These are phyloP conservation scores for Tetramorium parvispinum DNA, from an alignment of 1,140 invertebrate genomes.

Conservation along the genomic window DNA sequence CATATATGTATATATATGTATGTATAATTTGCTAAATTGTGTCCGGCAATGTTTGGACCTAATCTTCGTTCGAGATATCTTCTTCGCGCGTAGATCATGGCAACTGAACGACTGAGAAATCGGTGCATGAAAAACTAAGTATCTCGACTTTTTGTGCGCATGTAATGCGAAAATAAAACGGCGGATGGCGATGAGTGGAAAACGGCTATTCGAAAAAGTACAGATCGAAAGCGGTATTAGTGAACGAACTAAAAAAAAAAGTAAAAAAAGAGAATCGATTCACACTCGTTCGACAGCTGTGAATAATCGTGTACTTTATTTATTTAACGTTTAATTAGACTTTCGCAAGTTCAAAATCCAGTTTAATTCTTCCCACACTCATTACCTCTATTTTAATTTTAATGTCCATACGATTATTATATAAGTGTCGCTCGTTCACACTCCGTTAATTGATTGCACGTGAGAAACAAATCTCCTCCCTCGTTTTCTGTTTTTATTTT, in stretches of 20 bases:
- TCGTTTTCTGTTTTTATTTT: slow-evolving; percentile 48
- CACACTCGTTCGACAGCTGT: slow-evolving; percentile 45
- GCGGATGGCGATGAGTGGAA: background rate
- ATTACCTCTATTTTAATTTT: slow-evolving; percentile 65
- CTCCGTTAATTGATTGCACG: slow-evolving; percentile 68
- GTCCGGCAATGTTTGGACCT: slow-evolving; percentile 4
- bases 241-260: slow-evolving; percentile 12
- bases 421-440: slow-evolving; percentile 58
- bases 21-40: slow-evolving; percentile 20
- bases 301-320: slow-evolving; percentile 74
- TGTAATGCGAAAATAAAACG: slow-evolving; percentile 12
- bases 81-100: background rate
- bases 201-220: slow-evolving; percentile 3
- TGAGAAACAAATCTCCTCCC: slow-evolving; percentile 70
- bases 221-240: slow-evolving; percentile 6
- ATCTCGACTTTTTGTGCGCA: background rate
- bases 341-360: slow-evolving; percentile 73
- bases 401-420: slow-evolving; percentile 68
- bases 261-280: slow-evolving; percentile 16
- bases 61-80: slow-evolving; percentile 23
- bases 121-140: background rate
- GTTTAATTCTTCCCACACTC: slow-evolving; percentile 63
- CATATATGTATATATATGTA: background rate
- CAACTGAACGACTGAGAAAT: background rate
- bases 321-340: slow-evolving; percentile 73